Evolutionary conservation across 2,113 vertebrate species (phyloP).

Genomic region (Halichoerus grypus): DNA sequence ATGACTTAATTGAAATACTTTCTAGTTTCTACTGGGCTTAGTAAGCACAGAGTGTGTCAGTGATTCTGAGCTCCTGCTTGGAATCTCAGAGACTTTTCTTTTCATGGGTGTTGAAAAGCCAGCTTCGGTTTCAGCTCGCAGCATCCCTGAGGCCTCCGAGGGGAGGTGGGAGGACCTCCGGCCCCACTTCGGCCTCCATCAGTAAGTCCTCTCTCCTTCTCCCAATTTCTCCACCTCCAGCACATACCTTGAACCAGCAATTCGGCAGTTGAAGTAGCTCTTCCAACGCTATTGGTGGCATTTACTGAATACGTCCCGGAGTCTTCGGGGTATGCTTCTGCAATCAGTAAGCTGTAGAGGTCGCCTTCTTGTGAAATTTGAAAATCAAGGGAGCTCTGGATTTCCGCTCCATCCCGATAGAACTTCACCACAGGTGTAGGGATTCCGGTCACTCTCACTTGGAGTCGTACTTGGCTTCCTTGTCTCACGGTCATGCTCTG

Average conservation of each 20-base stretch:
- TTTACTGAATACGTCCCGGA: conserved; percentile 98
- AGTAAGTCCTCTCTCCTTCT: neutral
- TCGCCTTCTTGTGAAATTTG: conserved; percentile 96
- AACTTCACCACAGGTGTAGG: conserved; percentile 98
- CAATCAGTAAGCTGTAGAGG: conserved; percentile 97
- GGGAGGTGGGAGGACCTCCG: neutral
- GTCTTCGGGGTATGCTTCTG: conserved; percentile 97
- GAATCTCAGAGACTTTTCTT: neutral
- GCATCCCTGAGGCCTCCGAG: neutral
- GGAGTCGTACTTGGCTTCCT: conserved; percentile 97
- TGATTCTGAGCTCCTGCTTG: neutral
- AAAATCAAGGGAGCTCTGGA: conserved; percentile 98
- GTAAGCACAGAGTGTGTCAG: neutral
- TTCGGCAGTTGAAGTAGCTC: conserved; percentile 98
- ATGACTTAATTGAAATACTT: neutral
- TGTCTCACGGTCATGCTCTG: conserved; percentile 96
- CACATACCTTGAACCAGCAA: conserved; percentile 95
- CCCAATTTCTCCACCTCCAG: neutral
- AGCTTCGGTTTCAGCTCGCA: neutral
- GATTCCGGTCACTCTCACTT: conserved; percentile 97
- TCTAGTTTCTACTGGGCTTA: neutral
- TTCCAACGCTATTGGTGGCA: conserved; percentile 96
- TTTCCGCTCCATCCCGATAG: conserved; percentile 98
- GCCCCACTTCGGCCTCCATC: accelerated
- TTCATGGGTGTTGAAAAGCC: neutral